Evolutionary conservation across 2,797 vertebrate genomes (phyloP).

Genomic region (Tiaroga cobitis): DNA sequence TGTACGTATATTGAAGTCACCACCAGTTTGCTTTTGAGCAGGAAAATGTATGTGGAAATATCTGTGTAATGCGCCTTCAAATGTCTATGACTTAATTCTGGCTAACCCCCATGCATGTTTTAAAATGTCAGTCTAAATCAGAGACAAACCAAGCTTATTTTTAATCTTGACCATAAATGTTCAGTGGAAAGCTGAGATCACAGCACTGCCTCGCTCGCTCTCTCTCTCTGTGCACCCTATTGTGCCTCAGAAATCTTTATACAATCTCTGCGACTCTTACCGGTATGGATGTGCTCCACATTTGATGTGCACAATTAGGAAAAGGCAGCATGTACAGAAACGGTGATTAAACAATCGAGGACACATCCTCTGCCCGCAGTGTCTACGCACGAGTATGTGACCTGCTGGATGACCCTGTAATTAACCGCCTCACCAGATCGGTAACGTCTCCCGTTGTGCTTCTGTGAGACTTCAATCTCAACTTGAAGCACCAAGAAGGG

Average conservation of each 20-base stretch:
- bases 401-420: constrained; percentile 46
- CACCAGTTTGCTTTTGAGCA: constrained; percentile 11
- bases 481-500: not conserved
- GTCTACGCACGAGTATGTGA: constrained; percentile 45
- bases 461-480: constrained; percentile 10
- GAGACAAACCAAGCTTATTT: constrained; percentile 49
- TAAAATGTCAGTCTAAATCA: constrained; percentile 50
- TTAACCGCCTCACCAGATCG: constrained; percentile 37
- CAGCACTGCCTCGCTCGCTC: not conserved
- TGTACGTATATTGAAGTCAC: not conserved
- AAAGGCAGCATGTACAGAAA: constrained; percentile 55
- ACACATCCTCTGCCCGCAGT: constrained; percentile 47
- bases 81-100: constrained; percentile 42
- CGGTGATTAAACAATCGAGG: constrained; percentile 61
- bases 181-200: constrained; percentile 52
- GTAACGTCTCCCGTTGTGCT: constrained; percentile 25
- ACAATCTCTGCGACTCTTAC: constrained; percentile 40
- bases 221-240: constrained; percentile 29
- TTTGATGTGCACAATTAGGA: constrained; percentile 64
- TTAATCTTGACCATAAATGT: constrained; percentile 51
- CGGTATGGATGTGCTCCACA: constrained; percentile 45
- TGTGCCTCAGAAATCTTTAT: constrained; percentile 46
- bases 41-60: constrained; percentile 49
- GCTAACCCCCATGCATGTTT: constrained; percentile 37
- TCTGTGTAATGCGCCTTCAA: constrained; percentile 39